Base-by-base conservation (phyloP, 2,113 vertebrate species). In the Labrus mixtus region DNA sequence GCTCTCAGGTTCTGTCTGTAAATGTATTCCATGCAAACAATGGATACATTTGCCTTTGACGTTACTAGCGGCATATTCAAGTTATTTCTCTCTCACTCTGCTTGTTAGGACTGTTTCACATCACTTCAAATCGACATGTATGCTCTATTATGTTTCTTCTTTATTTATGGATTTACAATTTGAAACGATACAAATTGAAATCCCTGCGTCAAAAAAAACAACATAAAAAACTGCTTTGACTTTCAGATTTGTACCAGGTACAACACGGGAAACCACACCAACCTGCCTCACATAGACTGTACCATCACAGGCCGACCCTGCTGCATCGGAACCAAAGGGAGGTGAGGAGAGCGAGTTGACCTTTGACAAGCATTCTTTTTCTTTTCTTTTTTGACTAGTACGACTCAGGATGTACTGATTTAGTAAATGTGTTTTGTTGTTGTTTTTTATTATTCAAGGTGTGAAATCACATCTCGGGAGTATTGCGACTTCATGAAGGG, bases 401-500 rank as follows among this genome's bases (percentile, higher is more conserved):
- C 6, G 29, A 33, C 29, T 33, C 6, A 33, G 29, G 6, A 33
- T 33, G 29, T 33, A 33, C 29, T 6, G 29, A 33, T 33, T 33
- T 33, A 33, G 29, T 33, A 3, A 33, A 33, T 33, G 29, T 6
- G 29, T 33, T 4, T 13, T 59, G 19, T 57, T 43, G 19, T 3
- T 65, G n/a, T 36, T 23, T 70, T 37, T 10, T n/a, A 23, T 68
- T 78, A 48, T 87, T 51, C 55, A 82, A 99, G 97, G 95, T 99
- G 97, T 95, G 98, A 99, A 93, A 99, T 99, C 92, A 99, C 98
- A 50, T 99, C 97, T 41, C 93, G 98, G 57, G 98, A 99, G 81
- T 99, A 99, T 90, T 99, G 98, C 92, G 95, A 96, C 86, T 99
- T 99, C 90, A 99, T 99, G 98, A 95, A 93, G 63, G 98, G 98